phyloP scores from a whole-genome alignment of 1,140 invertebrate genomes.

The Drosophila punjabiensis region DNA sequence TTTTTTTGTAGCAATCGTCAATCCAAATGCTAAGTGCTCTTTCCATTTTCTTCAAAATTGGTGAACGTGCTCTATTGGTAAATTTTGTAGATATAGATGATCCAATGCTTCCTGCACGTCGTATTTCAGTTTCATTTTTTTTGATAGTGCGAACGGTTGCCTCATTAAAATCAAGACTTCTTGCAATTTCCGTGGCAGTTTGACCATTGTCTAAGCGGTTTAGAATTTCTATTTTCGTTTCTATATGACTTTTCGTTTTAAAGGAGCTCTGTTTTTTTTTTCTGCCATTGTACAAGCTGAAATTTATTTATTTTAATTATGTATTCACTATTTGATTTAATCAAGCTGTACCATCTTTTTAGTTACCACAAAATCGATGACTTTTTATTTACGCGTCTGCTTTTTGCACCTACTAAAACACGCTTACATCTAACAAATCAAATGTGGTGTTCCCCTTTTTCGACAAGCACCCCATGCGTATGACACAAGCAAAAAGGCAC shows the following conservation, averaged over 20 bases:
- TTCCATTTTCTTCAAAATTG: slow-evolving; percentile 40
- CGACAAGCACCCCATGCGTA: not conserved
- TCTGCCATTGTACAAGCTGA: slow-evolving; percentile 1
- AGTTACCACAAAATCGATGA: not conserved
- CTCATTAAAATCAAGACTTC: slow-evolving; percentile 35
- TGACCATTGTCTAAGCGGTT: slow-evolving; percentile 20
- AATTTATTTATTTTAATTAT: not conserved
- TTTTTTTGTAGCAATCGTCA: slow-evolving; percentile 59
- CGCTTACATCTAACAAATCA: not conserved
- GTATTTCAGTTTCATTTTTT: slow-evolving; percentile 32
- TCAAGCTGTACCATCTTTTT: not conserved
- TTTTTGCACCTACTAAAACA: not conserved
- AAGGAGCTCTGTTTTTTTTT: slow-evolving; percentile 1
- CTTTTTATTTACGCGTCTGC: slow-evolving; percentile 1
- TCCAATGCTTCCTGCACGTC: slow-evolving; percentile 19
- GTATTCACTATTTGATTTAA: slow-evolving; percentile 3
- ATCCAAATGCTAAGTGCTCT: slow-evolving; percentile 61
- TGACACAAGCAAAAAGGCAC: slow-evolving; percentile 7
- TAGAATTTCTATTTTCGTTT: slow-evolving; percentile 33
- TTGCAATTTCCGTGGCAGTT: slow-evolving; percentile 33
- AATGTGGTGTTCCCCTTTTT: not conserved
- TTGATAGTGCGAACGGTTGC: slow-evolving; percentile 39
- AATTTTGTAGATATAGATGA: slow-evolving; percentile 24
- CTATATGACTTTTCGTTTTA: slow-evolving; percentile 57
- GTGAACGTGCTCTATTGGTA: slow-evolving; percentile 20